A percentile compares a stretch with the other conserved stretches of the same genome.
Conservation (phyloP, 2,888 invertebrate species). For the Halictus ligatus region DNA sequence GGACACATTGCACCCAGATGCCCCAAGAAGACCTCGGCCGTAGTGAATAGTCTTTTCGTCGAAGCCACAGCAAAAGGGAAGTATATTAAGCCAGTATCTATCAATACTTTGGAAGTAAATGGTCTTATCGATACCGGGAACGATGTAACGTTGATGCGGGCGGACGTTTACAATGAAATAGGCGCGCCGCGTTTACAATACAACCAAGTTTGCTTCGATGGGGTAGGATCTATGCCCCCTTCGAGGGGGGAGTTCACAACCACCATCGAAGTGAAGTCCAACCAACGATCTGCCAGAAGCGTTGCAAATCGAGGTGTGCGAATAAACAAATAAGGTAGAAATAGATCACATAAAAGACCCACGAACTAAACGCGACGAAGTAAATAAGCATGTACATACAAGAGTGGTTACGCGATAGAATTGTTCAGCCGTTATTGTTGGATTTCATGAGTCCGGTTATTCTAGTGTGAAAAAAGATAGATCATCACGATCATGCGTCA, state of each 20-base stretch:
- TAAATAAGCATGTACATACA: constrained; percentile 14
- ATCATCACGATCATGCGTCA: constrained; percentile 11
- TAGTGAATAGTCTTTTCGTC: too few relatives aligned
- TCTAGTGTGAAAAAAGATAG: constrained; percentile 38
- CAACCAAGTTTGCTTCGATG: neutral
- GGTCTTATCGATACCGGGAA: constrained; percentile 14
- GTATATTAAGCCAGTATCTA: too few relatives aligned
- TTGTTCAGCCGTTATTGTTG: neutral
- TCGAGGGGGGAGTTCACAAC: neutral
- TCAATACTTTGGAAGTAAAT: neutral
- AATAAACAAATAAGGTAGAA: neutral
- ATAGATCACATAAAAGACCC: neutral
- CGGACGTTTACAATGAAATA: neutral
- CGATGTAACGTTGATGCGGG: constrained; percentile 15
- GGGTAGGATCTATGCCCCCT: neutral
- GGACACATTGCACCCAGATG: neutral
- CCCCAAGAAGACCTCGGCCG: neutral
- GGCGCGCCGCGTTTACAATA: neutral
- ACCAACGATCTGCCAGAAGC: neutral
- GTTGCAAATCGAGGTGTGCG: neutral
- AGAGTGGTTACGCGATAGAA: constrained; percentile 19
- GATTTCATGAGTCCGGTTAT: constrained; percentile 21
- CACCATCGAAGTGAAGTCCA: neutral
- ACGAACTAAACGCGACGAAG: neutral
- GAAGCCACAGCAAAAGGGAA: neutral